Evolutionary conservation across 2,113 vertebrate species (phyloP), one percentile per base, ranked within the genome.

Genomic region (Micromys minutus): DNA sequence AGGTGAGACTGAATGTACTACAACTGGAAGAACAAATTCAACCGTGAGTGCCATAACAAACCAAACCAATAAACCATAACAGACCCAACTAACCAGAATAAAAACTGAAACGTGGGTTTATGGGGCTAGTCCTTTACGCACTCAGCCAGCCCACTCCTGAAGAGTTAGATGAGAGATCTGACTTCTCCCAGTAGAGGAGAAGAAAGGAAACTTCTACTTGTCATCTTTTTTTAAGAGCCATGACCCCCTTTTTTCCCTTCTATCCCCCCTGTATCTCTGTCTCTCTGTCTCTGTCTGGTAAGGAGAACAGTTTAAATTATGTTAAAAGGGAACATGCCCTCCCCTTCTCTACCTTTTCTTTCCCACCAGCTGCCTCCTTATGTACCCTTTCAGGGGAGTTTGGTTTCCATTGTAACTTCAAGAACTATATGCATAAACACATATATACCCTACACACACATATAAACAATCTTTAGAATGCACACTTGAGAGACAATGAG

Each of bases 11-110:
- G 83, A 63, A 74, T 76, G 88, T 77, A 59, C 36, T 83, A 13
- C 22, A 72, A 26, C 79, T 67, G 42, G 36, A 87, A 76, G 79
- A 94, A 87, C 69, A 83, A 92, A 90, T 94, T 75, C 36, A 86
- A 31, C 2, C 10, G 29, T 36, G 36, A 89, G 10, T 57, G 10
- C 57, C 63, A 90, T 93, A 52, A 63, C 87, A 63, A 83, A 65
- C 52, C 24, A 36, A 83, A 42, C 2, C 4, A 11, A 59, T n/a
- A n/a, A n/a, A n/a, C n/a, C n/a, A n/a, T n/a, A 81, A 10, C 50
- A 50, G 50, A 50, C 50, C 63, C n/a, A n/a, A n/a, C 50, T 16
- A 22, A 80, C 26, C 11, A 77, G 31, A 39, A n/a, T 65, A 61
- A 75, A 36, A 75, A 13, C 22, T 47, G 7, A 63, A 63, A 0